Conservation (phyloP, 2,888 invertebrate species). For the Lottia gigantea region DNA sequence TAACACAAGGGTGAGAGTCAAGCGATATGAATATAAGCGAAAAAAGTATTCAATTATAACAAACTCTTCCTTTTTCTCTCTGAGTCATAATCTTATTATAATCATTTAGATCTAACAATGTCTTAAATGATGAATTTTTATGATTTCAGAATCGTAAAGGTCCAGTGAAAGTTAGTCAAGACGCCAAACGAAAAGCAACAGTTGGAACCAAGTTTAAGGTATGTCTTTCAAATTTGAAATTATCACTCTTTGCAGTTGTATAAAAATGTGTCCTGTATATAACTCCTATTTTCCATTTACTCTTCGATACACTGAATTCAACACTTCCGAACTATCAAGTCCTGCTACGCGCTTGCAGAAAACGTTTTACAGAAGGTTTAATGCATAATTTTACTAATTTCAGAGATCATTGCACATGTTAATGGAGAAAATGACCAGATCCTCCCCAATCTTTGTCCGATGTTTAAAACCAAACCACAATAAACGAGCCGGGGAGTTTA, state of each 20-base stretch:
- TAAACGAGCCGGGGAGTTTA: slow-evolving; percentile 56
- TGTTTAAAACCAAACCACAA: slow-evolving; percentile 66
- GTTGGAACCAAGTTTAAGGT: slow-evolving; percentile 66
- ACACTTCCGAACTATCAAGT: no score
- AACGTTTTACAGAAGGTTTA: no score
- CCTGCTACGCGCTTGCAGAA: no score
- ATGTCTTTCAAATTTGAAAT: slow-evolving; percentile 12
- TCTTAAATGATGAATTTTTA: not conserved
- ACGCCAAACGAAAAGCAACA: slow-evolving; percentile 56
- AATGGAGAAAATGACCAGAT: slow-evolving; percentile 63
- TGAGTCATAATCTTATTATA: no score
- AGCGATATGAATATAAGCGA: no score
- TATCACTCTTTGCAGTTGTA: no score
- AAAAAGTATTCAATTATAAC: no score
- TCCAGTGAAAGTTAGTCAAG: slow-evolving; percentile 16
- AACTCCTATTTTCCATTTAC: no score
- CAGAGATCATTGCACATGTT: slow-evolving; percentile 63
- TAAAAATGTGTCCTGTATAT: no score
- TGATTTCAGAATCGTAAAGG: not conserved
- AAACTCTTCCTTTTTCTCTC: no score
- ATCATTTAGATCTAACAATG: no score
- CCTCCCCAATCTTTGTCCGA: slow-evolving; percentile 63
- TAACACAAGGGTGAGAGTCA: slow-evolving; percentile 6
- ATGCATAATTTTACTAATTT: slow-evolving; percentile 16
- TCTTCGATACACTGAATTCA: no score